phyloP scores from a whole-genome alignment of 2,113 vertebrate genomes.

The Peucedramus taeniatus region DNA sequence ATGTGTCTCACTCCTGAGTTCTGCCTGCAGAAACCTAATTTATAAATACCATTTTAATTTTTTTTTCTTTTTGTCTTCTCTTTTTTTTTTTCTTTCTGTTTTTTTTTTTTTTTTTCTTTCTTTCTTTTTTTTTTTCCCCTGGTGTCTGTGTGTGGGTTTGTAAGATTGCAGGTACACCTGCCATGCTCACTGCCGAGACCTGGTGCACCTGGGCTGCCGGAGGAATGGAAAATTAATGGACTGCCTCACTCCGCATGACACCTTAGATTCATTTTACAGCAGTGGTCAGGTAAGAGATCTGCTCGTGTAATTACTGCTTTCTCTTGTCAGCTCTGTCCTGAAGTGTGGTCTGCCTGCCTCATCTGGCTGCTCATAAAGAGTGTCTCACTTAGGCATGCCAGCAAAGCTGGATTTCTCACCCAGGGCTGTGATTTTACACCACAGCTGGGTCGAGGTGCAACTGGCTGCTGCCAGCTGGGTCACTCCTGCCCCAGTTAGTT shows the following conservation, averaged over 20 bases:
- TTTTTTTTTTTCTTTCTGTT: not conserved
- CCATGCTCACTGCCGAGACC: slow-evolving; percentile 70
- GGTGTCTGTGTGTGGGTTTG: not conserved
- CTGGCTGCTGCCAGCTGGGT: not conserved
- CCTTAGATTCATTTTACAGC: not conserved
- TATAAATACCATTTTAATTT: not conserved
- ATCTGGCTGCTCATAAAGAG: accelerated
- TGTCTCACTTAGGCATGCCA: not conserved
- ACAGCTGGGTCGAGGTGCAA: accelerated
- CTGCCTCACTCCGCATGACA: not conserved
- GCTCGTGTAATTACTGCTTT: not conserved
- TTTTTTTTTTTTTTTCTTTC: too few relatives aligned
- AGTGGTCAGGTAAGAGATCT: slow-evolving; percentile 38
- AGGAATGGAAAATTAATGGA: slow-evolving; percentile 61
- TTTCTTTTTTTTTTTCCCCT: accelerated
- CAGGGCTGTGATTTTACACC: not conserved
- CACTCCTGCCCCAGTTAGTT: not conserved
- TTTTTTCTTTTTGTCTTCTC: accelerated
- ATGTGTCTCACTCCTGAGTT: not conserved
- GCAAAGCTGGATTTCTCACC: not conserved
- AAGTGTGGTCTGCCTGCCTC: not conserved
- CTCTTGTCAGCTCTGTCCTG: not conserved
- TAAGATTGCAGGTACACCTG: slow-evolving; percentile 75
- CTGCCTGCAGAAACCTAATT: not conserved
- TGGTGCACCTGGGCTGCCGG: slow-evolving; percentile 72